Percentiles rank a stretch among this genome's conserved stretches.
These are phyloP conservation scores for Pseudomyrmex concolor DNA, from an alignment of 1,140 invertebrate genomes.

Conservation along the genomic window DNA sequence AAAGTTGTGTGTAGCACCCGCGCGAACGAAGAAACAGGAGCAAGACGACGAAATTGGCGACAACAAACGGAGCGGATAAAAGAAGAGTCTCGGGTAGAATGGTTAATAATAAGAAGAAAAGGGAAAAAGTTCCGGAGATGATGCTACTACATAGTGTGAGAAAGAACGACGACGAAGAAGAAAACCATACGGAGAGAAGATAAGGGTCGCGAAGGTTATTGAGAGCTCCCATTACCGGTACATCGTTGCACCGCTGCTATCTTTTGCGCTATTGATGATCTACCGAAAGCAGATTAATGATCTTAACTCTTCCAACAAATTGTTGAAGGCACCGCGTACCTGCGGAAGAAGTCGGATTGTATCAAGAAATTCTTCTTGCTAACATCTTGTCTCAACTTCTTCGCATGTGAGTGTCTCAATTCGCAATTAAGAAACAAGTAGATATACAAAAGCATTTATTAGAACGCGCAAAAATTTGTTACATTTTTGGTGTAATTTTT, in stretches of 20 bases:
- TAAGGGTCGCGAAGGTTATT: slow-evolving; percentile 81
- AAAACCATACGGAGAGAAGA: slow-evolving; percentile 56
- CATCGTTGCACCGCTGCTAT: slow-evolving; percentile 81
- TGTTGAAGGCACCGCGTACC: slow-evolving; percentile 75
- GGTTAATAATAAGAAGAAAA: slow-evolving; percentile 47
- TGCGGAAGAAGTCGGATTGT: slow-evolving; percentile 55
- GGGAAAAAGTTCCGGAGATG: slow-evolving; percentile 14
- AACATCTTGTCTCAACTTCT: slow-evolving; percentile 13
- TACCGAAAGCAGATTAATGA: slow-evolving; percentile 83
- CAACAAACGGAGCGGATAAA: slow-evolving; percentile 62
- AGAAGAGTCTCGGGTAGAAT: slow-evolving; percentile 31
- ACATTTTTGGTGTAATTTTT: not conserved
- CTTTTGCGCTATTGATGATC: slow-evolving; percentile 85
- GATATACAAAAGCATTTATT: slow-evolving; percentile 8
- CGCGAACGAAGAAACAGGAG: slow-evolving; percentile 65
- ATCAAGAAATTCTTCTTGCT: slow-evolving; percentile 64
- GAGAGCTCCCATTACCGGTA: slow-evolving; percentile 84
- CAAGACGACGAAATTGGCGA: slow-evolving; percentile 62
- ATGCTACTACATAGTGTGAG: slow-evolving; percentile 73
- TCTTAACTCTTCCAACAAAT: slow-evolving; percentile 80
- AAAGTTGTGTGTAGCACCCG: slow-evolving; percentile 81
- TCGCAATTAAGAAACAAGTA: slow-evolving; percentile 39
- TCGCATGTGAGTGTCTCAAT: slow-evolving; percentile 35
- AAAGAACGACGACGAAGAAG: slow-evolving; percentile 72
- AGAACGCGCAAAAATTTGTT: not conserved